A percentile compares a stretch with the other conserved stretches of the same genome.
These are phyloP conservation scores for Caradrina clavipalpis DNA, from an alignment of 2,888 invertebrate species.

Conservation along the genomic window DNA sequence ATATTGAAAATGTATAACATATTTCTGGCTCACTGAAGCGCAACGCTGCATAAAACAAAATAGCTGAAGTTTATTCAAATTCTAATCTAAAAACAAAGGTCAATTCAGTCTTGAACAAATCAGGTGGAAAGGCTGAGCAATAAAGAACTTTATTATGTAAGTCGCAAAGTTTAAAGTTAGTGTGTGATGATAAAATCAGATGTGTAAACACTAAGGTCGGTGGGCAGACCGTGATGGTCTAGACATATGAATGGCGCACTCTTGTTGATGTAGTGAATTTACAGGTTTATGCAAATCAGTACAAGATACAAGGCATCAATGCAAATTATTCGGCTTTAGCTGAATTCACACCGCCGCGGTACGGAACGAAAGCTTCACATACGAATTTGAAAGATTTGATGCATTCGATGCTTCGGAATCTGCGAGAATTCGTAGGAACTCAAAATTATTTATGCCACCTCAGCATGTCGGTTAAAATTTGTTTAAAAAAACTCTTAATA, in stretches of 20 bases:
- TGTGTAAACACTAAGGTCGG: conserved; percentile 45
- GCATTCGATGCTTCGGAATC: neutral
- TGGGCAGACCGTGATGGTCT: conserved; percentile 48
- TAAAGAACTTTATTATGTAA: conserved; percentile 17
- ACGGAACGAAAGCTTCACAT: neutral
- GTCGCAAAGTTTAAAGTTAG: conserved; percentile 10
- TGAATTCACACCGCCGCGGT: neutral
- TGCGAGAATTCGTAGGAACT: neutral
- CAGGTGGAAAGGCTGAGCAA: conserved; percentile 28
- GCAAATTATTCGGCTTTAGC: conserved; percentile 32
- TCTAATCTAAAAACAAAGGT: conserved; percentile 50
- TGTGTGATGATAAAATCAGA: conserved; percentile 23
- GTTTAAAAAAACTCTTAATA: too few relatives aligned
- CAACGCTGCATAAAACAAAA: conserved; percentile 30
- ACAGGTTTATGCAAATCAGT: conserved; percentile 37
- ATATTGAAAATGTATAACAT: conserved; percentile 37
- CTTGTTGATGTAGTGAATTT: conserved; percentile 14
- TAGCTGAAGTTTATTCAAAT: conserved; percentile 49
- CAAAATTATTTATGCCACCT: too few relatives aligned
- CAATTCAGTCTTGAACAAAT: conserved; percentile 40
- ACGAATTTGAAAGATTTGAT: neutral
- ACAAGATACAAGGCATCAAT: conserved; percentile 33
- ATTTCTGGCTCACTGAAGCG: conserved; percentile 51
- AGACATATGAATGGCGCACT: conserved; percentile 48
- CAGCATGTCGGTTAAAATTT: too few relatives aligned